A percentile compares a stretch with the other conserved stretches of the same genome.
phyloP scores from a whole-genome alignment of 2,888 invertebrate genomes.

The Aphelenchoides bicaudatus region DNA sequence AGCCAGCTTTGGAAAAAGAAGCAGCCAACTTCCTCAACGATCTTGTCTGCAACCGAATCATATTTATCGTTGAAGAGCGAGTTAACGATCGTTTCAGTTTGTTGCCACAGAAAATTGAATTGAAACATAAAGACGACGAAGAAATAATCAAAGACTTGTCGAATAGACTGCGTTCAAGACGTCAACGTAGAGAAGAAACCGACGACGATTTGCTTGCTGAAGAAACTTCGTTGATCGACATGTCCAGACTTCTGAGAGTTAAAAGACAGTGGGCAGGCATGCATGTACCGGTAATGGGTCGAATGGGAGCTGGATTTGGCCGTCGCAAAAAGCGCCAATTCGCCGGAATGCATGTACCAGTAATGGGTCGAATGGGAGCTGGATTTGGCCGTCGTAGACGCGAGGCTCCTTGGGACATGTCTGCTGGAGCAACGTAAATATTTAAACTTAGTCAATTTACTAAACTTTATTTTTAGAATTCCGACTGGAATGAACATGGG shows the following conservation, averaged over 20 bases:
- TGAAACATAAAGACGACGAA: conserved; percentile 47
- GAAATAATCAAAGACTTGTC: conserved; percentile 46
- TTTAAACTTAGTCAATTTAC: no score
- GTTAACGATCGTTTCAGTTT: conserved; percentile 51
- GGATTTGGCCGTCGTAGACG: conserved; percentile 16
- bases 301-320: conserved; percentile 18
- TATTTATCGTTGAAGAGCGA: conserved; percentile 35
- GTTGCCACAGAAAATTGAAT: conserved; percentile 42
- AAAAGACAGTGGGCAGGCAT: conserved; percentile 15
- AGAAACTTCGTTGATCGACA: neutral
- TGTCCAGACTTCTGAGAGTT: neutral
- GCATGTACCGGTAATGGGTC: neutral
- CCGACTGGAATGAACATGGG: no score
- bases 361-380: conserved; percentile 10
- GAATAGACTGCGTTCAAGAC: conserved; percentile 26
- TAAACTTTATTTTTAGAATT: no score
- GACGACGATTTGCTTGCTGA: neutral
- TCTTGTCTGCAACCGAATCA: conserved; percentile 32
- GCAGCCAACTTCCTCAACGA: conserved; percentile 29
- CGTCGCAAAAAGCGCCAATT: conserved; percentile 12
- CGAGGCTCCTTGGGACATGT: no score
- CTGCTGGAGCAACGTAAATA: no score
- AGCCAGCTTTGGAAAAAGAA: conserved; percentile 23
- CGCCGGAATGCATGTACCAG: conserved; percentile 13
- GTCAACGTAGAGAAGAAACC: conserved; percentile 11